Evolutionary conservation across 2,888 invertebrate species (phyloP).

Genomic region (Agrenia bidenticulata): DNA sequence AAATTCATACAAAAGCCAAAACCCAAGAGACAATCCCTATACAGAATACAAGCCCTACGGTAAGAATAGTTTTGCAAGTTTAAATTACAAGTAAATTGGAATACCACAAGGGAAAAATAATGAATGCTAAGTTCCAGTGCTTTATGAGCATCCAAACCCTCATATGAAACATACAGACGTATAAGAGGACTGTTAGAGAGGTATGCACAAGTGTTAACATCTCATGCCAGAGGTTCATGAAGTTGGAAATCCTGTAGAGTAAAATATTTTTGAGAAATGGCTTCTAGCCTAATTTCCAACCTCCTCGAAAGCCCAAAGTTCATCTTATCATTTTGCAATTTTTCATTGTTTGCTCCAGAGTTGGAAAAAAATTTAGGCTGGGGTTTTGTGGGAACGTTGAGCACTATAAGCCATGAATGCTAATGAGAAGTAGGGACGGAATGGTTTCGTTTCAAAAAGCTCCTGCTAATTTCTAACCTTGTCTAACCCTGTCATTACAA

Average conservation of each 20-base stretch:
- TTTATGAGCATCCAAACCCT: no score
- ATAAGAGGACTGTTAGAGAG: no score
- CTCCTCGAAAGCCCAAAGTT: neutral
- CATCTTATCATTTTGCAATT: slow-evolving; percentile 34
- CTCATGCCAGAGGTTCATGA: neutral
- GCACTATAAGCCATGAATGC: slow-evolving; percentile 5
- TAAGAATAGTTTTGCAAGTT: neutral
- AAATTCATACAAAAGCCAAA: no score
- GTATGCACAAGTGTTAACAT: no score
- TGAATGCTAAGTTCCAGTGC: no score
- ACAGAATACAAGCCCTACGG: no score
- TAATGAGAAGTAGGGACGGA: slow-evolving; percentile 4
- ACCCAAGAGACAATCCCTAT: no score
- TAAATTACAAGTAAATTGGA: slow-evolving; percentile 1
- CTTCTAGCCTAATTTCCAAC: no score
- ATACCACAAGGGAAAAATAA: no score
- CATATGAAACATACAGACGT: no score
- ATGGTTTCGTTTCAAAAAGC: slow-evolving; percentile 2
- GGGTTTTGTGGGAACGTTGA: neutral
- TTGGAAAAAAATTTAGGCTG: slow-evolving; percentile 1
- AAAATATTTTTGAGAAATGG: neutral
- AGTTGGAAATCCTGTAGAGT: neutral
- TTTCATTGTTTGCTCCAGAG: slow-evolving; percentile 37
- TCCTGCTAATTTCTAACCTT: slow-evolving; percentile 42
- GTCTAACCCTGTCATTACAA: slow-evolving; percentile 42